Conservation (phyloP, 2,888 invertebrate genomes). For the Athalia circularis region DNA sequence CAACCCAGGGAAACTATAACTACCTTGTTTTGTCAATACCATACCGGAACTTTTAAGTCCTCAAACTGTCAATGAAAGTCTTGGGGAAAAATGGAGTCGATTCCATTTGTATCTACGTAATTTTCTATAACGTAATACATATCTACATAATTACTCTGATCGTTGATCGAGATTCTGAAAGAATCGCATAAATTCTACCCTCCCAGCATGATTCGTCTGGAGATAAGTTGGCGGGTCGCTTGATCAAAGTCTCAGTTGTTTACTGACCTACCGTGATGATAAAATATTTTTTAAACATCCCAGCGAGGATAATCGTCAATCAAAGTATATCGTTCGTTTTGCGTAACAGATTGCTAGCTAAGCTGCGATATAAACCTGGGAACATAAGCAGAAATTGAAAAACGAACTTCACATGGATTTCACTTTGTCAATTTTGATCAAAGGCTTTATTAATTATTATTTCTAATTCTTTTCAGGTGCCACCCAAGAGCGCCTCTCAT, state of each 20-base stretch:
- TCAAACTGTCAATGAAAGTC: conserved; percentile 28
- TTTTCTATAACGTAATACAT: neutral
- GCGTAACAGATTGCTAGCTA: neutral
- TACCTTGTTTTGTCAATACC: conserved; percentile 39
- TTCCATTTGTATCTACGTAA: neutral
- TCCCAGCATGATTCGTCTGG: neutral
- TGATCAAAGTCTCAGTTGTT: conserved; percentile 1
- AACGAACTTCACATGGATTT: too few relatives aligned
- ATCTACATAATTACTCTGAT: neutral
- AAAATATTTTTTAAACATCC: conserved; percentile 12
- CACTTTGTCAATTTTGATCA: neutral
- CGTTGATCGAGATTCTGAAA: neutral
- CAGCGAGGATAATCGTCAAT: neutral
- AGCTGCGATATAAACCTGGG: too few relatives aligned
- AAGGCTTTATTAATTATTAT: neutral
- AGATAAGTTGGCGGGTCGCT: neutral
- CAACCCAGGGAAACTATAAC: neutral
- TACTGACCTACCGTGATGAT: conserved; percentile 30
- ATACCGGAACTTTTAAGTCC: neutral
- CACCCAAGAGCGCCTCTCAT: conserved; percentile 64
- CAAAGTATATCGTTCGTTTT: neutral
- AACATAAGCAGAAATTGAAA: too few relatives aligned
- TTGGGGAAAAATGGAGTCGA: conserved; percentile 14
- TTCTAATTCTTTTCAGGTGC: conserved; percentile 54
- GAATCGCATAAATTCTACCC: neutral